Percentiles rank a stretch among this genome's conserved stretches.
These are phyloP conservation scores for Notiomystis cincta DNA, from an alignment of 2,113 vertebrate genomes.

Conservation along the genomic window DNA sequence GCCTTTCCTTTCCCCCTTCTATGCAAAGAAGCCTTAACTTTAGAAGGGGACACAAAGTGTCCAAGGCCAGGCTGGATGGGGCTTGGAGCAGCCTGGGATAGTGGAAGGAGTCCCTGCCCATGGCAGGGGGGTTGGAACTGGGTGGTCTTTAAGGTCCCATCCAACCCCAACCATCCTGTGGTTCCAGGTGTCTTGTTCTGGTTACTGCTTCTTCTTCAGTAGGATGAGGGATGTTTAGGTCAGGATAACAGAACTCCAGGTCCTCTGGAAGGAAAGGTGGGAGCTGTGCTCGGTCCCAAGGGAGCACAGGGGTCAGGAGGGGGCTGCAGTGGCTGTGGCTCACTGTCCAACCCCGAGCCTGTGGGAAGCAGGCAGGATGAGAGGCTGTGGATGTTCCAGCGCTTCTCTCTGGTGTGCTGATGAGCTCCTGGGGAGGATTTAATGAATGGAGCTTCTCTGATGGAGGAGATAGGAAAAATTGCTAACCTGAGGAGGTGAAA, in stretches of 20 bases:
- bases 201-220: fast-evolving
- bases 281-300: neutral
- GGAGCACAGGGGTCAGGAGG: neutral
- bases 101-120: neutral
- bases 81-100: neutral
- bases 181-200: fast-evolving
- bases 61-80: neutral
- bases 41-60: fast-evolving
- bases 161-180: fast-evolving
- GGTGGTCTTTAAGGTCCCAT: neutral
- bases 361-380: neutral
- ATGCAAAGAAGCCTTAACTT: neutral
- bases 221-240: neutral
- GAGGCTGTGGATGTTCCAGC: neutral
- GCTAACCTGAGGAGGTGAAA: slow-evolving; percentile 21
- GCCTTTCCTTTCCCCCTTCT: neutral
- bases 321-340: neutral
- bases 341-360: fast-evolving
- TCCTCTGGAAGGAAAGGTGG: neutral
- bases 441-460: slow-evolving; percentile 15
- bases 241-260: neutral
- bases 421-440: slow-evolving; percentile 18
- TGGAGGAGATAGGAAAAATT: slow-evolving; percentile 36
- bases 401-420: neutral
- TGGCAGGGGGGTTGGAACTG: fast-evolving